Base-by-base conservation (phyloP, 2,797 vertebrate species). In the Manis pentadactyla region DNA sequence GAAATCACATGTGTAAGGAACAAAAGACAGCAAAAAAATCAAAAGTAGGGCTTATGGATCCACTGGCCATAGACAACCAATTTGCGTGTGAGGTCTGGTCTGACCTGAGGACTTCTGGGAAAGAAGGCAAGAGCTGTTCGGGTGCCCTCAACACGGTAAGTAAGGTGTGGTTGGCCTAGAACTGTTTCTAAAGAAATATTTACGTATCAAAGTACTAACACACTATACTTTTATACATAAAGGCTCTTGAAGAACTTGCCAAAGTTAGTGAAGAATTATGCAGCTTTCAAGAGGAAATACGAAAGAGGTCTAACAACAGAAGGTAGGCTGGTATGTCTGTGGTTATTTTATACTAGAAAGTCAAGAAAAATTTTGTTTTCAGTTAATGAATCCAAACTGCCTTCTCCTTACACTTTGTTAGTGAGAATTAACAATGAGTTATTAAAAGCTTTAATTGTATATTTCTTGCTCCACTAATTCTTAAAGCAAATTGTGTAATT, bases 241-340 rank as follows among this genome's bases (percentile, higher is more conserved):
- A 99, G 99, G 99, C 99, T 98, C 99, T 99, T 93, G 99, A 99
- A 98, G 99, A 99, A 99, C 99, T 99, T 94, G 99, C 99, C 74
- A 99, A 99, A 98, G 99, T 99, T 79, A 99, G 99, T 97, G 99
- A 99, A 98, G 99, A 99, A 98, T 98, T 99, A 91, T 99, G 99
- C 98, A 99, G 99, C 99, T 99, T 99, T 98, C 99, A 99, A 99
- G 99, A 99, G 97, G 99, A 99, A 99, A 99, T 99, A 96, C 98
- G 97, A 97, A 99, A 98, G 98, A 99, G 98, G 97, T 98, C 99
- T 71, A 99, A 97, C 87, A 99, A 99, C 95, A 99, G 98, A 98
- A 99, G 99, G 99, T 99, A 99, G 96, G 97, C 85, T 93, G 68
- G 96, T 88, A 64, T 4, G 39, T 93, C 8, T 94, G 39, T 31